Base-by-base conservation (phyloP, 2,113 vertebrate species). In the Zosterops japonicus region DNA sequence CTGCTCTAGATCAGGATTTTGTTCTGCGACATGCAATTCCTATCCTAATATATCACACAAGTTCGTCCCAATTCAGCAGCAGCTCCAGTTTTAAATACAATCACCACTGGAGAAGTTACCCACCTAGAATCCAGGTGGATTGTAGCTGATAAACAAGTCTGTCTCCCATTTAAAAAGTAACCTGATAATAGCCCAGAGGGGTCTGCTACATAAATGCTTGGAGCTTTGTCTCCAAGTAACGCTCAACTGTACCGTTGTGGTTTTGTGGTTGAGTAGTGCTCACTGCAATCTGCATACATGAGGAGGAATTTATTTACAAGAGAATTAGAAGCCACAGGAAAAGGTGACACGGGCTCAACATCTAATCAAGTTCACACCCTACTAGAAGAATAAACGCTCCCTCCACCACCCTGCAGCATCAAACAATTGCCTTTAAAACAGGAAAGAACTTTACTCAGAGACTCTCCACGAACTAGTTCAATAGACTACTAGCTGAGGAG, bases 1-100 rank as follows among this genome's bases (percentile, higher is more conserved):
- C 69, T 88, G 64, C 55, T 87, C 65, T 71, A 90, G 72, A 93
- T 75, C 29, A 65, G 55, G 76, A 87, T 84, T 92, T 87, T 87
- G 11, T 61, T 78, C 57, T 25, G 56, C 60, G 79, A 71, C 14
- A 2, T 35, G 46, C 36, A 81, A 39, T 83, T 94, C 82, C 60
- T 79, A 49, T 21, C 36, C 47, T 44, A 75, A 68, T 64, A 13
- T 6, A 89, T 63, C 64, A 89, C 47, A 74, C 20, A 46, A 68
- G 22, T 36, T 64, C 67, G 41, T 41, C 60, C 60, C 18, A 83
- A 6, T 35, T 53, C 57, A 81, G 44, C 85, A 86, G 52, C 33
- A 93, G 52, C 56, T 83, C 35, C 60, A 88, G 56, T 64, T 89
- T 90, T 63, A 77, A 83, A 88, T 29, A 61, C 36, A 67, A 71